Percentiles rank a stretch among this genome's conserved stretches.
Conservation (phyloP, 1,140 invertebrate genomes). For the Drosophila seguyi region DNA sequence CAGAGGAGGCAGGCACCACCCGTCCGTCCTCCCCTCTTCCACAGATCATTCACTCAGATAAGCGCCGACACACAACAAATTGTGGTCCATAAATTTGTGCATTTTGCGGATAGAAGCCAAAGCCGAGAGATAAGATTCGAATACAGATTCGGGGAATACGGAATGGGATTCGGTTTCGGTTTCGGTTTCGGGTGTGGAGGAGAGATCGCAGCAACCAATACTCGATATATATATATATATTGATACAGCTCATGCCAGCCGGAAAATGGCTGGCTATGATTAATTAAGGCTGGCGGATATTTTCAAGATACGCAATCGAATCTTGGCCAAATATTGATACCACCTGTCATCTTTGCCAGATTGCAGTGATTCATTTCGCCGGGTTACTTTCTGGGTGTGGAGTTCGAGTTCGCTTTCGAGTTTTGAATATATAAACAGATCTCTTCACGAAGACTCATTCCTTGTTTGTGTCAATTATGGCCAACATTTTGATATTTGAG, state of each 20-base stretch:
- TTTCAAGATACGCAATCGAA: conserved; percentile 17
- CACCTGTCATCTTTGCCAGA: not conserved
- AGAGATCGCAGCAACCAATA: conserved; percentile 4
- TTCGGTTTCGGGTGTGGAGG: not conserved
- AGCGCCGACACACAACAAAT: conserved; percentile 70
- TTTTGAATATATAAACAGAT: not conserved
- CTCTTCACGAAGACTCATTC: not conserved
- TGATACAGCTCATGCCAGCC: conserved; percentile 17
- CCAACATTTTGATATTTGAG: too few species aligned
- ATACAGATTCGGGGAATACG: conserved; percentile 8
- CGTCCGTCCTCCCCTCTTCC: not conserved
- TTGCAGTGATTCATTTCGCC: conserved; percentile 2
- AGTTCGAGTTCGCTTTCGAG: not conserved
- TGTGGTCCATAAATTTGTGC: conserved; percentile 61
- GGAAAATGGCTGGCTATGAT: conserved; percentile 19
- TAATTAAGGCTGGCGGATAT: conserved; percentile 22
- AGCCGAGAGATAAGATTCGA: conserved; percentile 19
- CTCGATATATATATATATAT: conserved; percentile 21
- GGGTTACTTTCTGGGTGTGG: not conserved
- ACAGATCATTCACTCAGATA: conserved; percentile 40
- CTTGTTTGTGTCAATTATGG: not conserved
- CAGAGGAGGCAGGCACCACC: not conserved
- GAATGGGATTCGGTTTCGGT: conserved; percentile 7
- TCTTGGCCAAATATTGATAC: conserved; percentile 19
- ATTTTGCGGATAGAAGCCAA: conserved; percentile 31